Base-by-base conservation (phyloP, 2,113 vertebrate species). In the Procapra przewalskii region DNA sequence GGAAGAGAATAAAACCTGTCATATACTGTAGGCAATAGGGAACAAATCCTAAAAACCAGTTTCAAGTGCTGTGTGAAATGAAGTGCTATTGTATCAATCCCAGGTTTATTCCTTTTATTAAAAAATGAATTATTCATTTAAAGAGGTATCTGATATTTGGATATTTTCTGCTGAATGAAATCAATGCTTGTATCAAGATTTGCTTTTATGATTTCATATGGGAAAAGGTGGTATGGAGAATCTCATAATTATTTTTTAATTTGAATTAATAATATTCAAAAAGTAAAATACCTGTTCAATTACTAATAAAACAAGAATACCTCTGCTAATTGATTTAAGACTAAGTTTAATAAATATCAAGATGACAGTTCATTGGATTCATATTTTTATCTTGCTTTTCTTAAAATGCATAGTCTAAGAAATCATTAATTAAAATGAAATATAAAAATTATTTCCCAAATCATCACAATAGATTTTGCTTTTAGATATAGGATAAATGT, bases 81-180 rank as follows among this genome's bases (percentile, higher is more conserved):
- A 92, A 40, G 14, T 7, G 23, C 31, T 75, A 19, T 50, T 92
- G 31, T 33, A 93, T 17, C 4, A 96, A 48, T 64, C 8, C 15
- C 15, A 36, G 6, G 57, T 95, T 95, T 84, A 62, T 71, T 95
- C 36, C 13, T 94, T 86, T 17, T 96, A 64, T 93, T 82, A 71
- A 48, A 45, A 98, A 91, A 80, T 48, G 36, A 87, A 43, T 45
- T 82, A 79, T 81, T 94, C 40, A 80, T 64, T 91, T 92, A 33
- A 59, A 88, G 8, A 67, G 2, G 3, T 59, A 84, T 52, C 23
- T 40, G 16, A 45, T 92, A 83, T 88, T 83, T 95, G 14, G 33
- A 43, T 55, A 81, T 62, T 82, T 88, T 91, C 48, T 82, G 3
- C 29, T 94, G 48, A 88, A 14, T 77, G 0, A 82, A 86, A 85